Evolutionary conservation across 1,140 invertebrate species (phyloP).

Genomic region (Drosophila serrata): DNA sequence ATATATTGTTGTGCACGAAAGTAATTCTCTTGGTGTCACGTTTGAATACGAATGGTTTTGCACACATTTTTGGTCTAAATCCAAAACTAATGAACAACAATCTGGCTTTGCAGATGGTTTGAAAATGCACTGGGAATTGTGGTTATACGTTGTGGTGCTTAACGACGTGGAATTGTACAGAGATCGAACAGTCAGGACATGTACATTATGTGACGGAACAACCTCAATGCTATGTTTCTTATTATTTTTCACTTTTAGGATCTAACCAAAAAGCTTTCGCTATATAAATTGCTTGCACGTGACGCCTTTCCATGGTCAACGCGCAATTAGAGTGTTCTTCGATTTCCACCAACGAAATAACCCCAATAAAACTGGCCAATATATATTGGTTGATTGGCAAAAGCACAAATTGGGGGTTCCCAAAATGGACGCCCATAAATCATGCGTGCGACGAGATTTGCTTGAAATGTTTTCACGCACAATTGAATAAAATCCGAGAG

Average conservation of each 20-base stretch:
- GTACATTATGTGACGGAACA: not conserved
- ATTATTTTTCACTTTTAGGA: not conserved
- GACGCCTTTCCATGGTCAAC: slow-evolving; percentile 47
- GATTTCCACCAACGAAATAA: slow-evolving; percentile 23
- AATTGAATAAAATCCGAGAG: slow-evolving; percentile 47
- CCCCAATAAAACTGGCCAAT: slow-evolving; percentile 44
- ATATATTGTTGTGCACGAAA: not conserved
- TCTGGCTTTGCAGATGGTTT: not conserved
- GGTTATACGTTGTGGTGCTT: not conserved
- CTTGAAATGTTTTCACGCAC: slow-evolving; percentile 62
- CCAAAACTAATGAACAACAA: slow-evolving; percentile 18
- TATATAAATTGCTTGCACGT: slow-evolving; percentile 69
- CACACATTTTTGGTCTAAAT: slow-evolving; percentile 30
- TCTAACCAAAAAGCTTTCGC: not conserved
- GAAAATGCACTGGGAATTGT: slow-evolving; percentile 14
- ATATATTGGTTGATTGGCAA: slow-evolving; percentile 62
- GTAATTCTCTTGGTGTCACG: slow-evolving; percentile 16
- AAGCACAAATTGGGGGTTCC: slow-evolving; percentile 50
- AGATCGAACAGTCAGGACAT: not conserved
- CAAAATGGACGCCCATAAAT: slow-evolving; percentile 71
- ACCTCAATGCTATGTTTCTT: not conserved
- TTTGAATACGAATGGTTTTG: slow-evolving; percentile 22
- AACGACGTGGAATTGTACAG: not conserved
- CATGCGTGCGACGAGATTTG: slow-evolving; percentile 62
- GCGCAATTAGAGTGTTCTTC: slow-evolving; percentile 17